Base-by-base conservation (phyloP, 2,113 vertebrate genomes). In the Parus major region DNA sequence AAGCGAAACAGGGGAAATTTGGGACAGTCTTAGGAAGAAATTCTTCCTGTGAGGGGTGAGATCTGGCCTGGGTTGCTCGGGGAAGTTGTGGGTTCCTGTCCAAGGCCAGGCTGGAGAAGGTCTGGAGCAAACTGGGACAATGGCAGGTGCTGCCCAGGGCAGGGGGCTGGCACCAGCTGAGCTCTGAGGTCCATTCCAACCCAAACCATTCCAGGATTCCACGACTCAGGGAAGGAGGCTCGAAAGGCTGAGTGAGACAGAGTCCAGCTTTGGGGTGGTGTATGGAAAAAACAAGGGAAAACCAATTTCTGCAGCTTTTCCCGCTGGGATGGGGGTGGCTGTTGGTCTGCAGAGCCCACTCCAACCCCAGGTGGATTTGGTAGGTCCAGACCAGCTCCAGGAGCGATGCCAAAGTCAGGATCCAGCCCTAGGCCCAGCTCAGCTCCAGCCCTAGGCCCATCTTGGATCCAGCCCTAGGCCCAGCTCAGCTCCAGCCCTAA, bases 401-500 rank as follows among this genome's bases (percentile, higher is more conserved):
- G 12, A 73, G 11, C 0, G 0, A 29, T 23, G 15, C 1, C 0
- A 3, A n/a, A 63, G 33, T 16, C 3, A 3, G 33, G 64, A 6
- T 8, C 65, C 35, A 60, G 25, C 69, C 36, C 59, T 24, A 47
- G 17, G 18, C 71, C 36, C 71, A 75, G 18, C 1, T 77, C 4
- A 27, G 6, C 4, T 35, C 44, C 33, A 35, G 7, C 22, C 29
- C 31, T 25, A 55, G 11, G 11, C 31, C 19, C 71, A 75, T 15
- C 1, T 77, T 4, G 33, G 53, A 6, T 8, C 65, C 35, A 60
- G 25, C 69, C 36, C 59, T 24, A 47, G 17, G 21, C 71, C 36
- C 61, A 75, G 18, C 2, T 77, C 4, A 27, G 9, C 4, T 35
- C 44, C 33, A 35, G 7, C 22, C 7, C 9, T 55, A 21, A 2